Percentiles rank a stretch among this genome's conserved stretches.
Evolutionary conservation across 2,113 vertebrate genomes (phyloP).

Genomic region (human): DNA sequence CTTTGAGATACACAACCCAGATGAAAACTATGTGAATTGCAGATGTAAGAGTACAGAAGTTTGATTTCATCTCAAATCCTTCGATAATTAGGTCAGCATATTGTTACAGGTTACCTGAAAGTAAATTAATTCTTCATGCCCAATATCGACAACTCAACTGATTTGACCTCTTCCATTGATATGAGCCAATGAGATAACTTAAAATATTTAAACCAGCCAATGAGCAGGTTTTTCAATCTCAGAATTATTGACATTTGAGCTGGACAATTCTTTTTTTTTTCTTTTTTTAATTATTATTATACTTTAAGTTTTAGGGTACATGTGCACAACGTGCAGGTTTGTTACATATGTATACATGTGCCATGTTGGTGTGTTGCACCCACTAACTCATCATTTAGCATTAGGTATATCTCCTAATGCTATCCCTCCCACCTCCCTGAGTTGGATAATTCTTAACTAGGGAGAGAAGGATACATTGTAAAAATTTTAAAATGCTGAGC

Average conservation of each 20-base stretch:
- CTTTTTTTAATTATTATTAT: too few relatives aligned
- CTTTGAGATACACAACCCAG: neutral
- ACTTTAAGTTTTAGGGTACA: too few relatives aligned
- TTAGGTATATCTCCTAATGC: too few relatives aligned
- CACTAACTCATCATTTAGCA: too few relatives aligned
- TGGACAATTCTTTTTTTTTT: neutral
- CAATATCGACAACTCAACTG: neutral
- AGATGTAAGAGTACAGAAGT: neutral
- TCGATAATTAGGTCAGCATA: neutral
- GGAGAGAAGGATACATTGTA: rapidly evolving
- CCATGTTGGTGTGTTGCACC: too few relatives aligned
- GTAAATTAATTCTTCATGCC: neutral
- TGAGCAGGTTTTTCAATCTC: neutral
- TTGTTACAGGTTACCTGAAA: neutral
- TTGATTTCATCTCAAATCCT: neutral
- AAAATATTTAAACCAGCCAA: neutral
- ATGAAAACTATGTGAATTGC: neutral
- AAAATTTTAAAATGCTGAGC: neutral
- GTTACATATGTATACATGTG: too few relatives aligned
- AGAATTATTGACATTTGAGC: neutral
- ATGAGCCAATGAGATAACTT: neutral
- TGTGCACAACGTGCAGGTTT: too few relatives aligned
- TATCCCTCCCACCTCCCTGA: too few relatives aligned
- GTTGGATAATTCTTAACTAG: neutral
- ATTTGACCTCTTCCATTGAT: neutral